These are phyloP conservation scores for Anser brachyrhynchus DNA, from an alignment of 2,113 vertebrate species.

Conservation along the genomic window DNA sequence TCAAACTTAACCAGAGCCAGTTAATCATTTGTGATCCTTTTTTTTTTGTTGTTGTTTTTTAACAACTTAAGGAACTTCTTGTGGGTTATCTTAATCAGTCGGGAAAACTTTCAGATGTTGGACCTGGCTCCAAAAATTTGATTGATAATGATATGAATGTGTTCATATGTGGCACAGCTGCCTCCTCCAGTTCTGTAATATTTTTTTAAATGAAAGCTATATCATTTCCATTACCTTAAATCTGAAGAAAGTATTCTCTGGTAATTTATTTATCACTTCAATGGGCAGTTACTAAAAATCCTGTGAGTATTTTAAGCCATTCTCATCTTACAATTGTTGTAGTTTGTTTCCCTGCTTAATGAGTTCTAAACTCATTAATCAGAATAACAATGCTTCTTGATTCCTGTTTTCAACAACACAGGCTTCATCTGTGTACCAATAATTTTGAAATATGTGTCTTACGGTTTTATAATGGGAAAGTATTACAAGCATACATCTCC, in stretches of 20 bases:
- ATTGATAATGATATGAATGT: background rate
- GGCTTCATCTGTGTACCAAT: slow-evolving; percentile 8
- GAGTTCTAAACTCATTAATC: slow-evolving; percentile 10
- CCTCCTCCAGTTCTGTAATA: background rate
- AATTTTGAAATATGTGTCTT: slow-evolving; percentile 33
- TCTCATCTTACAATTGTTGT: background rate
- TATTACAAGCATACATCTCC: background rate
- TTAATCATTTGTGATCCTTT: background rate
- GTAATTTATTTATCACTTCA: background rate
- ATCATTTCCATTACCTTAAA: background rate
- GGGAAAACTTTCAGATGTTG: background rate
- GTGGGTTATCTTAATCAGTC: background rate
- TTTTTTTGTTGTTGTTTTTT: background rate
- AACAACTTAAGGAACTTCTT: background rate
- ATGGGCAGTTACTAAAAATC: background rate
- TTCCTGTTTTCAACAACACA: background rate
- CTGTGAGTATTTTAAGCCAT: background rate
- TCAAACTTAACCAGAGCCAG: background rate
- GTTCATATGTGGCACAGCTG: background rate
- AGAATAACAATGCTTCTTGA: slow-evolving; percentile 1
- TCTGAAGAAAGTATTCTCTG: background rate
- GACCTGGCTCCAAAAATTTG: background rate
- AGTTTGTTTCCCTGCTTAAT: background rate
- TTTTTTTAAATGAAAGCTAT: background rate
- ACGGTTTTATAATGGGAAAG: background rate